Evolutionary conservation across 2,797 vertebrate species (phyloP).

Genomic region (Botia kubotai): DNA sequence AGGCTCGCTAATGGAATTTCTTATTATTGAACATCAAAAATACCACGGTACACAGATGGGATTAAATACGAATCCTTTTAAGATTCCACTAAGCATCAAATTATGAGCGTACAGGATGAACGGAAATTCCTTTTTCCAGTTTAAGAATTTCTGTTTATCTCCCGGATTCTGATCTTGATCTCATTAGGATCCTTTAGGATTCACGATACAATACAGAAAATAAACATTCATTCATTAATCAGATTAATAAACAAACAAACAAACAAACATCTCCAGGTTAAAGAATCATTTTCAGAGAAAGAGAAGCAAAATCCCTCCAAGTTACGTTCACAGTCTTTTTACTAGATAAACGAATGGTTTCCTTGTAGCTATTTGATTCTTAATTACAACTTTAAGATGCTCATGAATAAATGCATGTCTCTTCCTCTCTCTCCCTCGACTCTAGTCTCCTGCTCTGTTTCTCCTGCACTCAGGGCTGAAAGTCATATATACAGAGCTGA

Average conservation of each 20-base stretch:
- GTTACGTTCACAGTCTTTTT: background rate
- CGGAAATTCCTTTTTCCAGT: too few relatives aligned
- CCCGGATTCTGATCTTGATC: background rate
- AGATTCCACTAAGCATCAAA: background rate
- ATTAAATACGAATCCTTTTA: background rate
- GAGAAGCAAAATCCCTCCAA: background rate
- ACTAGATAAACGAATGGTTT: constrained; percentile 45
- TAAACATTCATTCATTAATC: background rate
- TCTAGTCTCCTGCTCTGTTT: too few relatives aligned
- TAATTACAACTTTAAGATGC: constrained; percentile 58
- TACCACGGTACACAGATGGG: background rate
- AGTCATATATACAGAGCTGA: constrained; percentile 78
- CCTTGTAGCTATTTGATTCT: constrained; percentile 57
- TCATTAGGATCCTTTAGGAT: background rate
- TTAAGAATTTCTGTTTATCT: too few relatives aligned
- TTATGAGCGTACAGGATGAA: background rate
- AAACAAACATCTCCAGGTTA: background rate
- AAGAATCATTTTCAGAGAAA: background rate
- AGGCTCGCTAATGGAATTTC: background rate
- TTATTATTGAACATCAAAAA: background rate
- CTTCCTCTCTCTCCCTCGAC: constrained; percentile 32
- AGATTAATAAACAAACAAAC: background rate
- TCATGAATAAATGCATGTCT: constrained; percentile 58
- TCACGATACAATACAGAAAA: background rate
- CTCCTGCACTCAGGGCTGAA: too few relatives aligned